These are phyloP conservation scores for Phataginus tetradactyla DNA, from an alignment of 2,797 vertebrate species.

Conservation along the genomic window DNA sequence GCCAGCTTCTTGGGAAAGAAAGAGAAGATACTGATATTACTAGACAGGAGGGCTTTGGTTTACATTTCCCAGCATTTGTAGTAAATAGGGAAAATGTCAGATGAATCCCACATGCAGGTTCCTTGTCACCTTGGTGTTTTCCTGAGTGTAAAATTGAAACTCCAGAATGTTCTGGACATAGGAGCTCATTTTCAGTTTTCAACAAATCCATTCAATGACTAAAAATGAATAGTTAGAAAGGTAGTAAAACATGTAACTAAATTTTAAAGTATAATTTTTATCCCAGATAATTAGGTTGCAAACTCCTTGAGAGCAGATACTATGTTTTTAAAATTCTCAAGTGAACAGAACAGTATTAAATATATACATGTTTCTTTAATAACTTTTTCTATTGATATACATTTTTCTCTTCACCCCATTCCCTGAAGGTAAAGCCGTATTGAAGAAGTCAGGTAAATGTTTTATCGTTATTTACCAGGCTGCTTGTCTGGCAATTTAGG, in stretches of 20 bases:
- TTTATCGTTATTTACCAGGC: slow-evolving; percentile 50
- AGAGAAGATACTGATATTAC: slow-evolving; percentile 60
- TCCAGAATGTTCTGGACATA: neutral
- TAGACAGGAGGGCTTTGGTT: slow-evolving; percentile 43
- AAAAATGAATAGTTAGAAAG: neutral
- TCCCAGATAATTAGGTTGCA: neutral
- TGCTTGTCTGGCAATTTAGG: neutral
- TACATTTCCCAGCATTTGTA: slow-evolving; percentile 61
- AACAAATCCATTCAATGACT: neutral
- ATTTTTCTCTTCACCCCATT: neutral
- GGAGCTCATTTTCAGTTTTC: slow-evolving; percentile 26
- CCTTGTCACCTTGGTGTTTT: neutral
- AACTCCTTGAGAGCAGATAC: neutral
- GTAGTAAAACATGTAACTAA: neutral
- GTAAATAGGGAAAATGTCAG: slow-evolving; percentile 59
- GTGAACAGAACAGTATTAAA: slow-evolving; percentile 18
- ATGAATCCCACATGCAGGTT: neutral
- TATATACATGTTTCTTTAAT: neutral
- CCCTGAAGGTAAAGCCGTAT: neutral
- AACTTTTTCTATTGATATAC: slow-evolving; percentile 3
- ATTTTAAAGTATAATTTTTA: slow-evolving; percentile 35
- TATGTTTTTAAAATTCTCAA: neutral
- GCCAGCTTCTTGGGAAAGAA: slow-evolving; percentile 74
- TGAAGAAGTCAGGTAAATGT: slow-evolving; percentile 32
- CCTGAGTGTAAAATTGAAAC: slow-evolving; percentile 37